A percentile compares a stretch with the other conserved stretches of the same genome.
Evolutionary conservation across 1,140 invertebrate species (phyloP).

Genomic region (Holcopasites calliopsidis): DNA sequence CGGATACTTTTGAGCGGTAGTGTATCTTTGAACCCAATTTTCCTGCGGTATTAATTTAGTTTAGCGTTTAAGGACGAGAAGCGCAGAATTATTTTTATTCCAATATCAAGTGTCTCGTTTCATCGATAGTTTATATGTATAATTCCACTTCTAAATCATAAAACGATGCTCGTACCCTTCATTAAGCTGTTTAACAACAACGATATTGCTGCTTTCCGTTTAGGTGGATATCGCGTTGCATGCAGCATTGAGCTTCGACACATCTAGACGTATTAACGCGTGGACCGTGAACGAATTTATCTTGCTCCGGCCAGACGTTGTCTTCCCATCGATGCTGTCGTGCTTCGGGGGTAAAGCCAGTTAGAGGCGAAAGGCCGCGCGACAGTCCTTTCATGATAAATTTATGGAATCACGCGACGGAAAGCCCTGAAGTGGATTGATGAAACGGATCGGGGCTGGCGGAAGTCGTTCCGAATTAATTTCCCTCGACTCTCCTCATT

Average conservation of each 20-base stretch:
- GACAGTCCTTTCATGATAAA: conserved; percentile 14
- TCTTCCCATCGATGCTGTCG: conserved; percentile 49
- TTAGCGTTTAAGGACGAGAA: no score
- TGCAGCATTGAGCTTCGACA: conserved; percentile 30
- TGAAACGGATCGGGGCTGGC: neutral
- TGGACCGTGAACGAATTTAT: conserved; percentile 57
- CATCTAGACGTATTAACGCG: conserved; percentile 53
- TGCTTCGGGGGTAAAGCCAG: neutral
- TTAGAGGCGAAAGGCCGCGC: neutral
- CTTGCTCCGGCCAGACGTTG: conserved; percentile 56
- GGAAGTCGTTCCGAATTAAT: neutral
- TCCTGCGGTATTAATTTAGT: no score
- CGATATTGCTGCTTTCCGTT: conserved; percentile 23
- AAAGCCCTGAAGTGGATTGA: neutral
- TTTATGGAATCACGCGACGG: conserved; percentile 11
- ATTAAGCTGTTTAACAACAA: conserved; percentile 29
- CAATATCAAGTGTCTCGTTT: no score
- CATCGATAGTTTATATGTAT: no score
- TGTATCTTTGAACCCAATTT: no score
- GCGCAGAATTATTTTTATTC: no score
- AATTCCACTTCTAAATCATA: neutral
- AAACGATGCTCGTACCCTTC: neutral
- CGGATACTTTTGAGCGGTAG: no score
- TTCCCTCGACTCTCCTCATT: no score
- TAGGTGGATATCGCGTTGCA: conserved; percentile 23